These are phyloP conservation scores for Hephaestus fuliginosus DNA, from an alignment of 2,797 vertebrate genomes.

Conservation along the genomic window DNA sequence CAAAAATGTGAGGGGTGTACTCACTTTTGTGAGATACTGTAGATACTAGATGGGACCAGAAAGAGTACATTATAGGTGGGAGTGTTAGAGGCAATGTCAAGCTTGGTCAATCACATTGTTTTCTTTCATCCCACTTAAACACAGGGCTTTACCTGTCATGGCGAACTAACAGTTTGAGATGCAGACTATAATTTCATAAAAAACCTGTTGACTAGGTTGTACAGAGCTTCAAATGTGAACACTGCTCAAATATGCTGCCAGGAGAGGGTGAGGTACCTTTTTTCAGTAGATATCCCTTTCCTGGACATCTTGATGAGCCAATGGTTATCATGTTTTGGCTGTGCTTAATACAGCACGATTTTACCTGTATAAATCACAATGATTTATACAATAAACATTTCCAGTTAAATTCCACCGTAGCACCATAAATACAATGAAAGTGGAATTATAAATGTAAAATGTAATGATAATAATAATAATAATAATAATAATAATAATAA, in stretches of 20 bases:
- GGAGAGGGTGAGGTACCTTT: background rate
- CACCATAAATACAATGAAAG: background rate
- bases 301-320: background rate
- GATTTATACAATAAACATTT: background rate
- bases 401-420: background rate
- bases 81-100: background rate
- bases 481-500: background rate
- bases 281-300: background rate
- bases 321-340: background rate
- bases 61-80: background rate
- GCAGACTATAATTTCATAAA: background rate
- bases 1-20: too few relatives aligned
- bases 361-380: background rate
- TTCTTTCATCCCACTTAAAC: background rate
- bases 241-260: constrained; percentile 1
- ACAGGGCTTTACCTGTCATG: background rate
- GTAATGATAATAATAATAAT: background rate
- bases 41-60: background rate
- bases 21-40: too few relatives aligned
- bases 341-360: background rate
- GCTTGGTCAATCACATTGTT: background rate
- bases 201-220: background rate
- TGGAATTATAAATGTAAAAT: background rate
- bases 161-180: background rate
- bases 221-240: background rate